Percentiles rank a stretch among this genome's conserved stretches.
phyloP scores from a whole-genome alignment of 2,113 vertebrate species.

The Dromaius novaehollandiae region DNA sequence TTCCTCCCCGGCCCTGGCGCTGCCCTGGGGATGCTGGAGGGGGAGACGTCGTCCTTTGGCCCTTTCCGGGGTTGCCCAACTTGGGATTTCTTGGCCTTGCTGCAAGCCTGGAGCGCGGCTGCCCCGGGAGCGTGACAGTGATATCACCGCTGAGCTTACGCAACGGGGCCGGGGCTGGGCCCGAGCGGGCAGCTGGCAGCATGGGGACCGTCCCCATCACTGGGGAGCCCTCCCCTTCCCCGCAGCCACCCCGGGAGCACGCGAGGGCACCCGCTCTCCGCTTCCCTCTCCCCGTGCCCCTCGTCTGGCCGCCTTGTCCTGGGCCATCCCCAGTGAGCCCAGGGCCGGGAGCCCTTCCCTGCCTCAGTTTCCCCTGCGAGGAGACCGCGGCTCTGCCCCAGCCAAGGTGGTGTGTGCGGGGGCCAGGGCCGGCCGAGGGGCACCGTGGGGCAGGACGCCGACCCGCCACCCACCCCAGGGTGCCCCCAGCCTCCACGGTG shows the following conservation, averaged over 20 bases:
- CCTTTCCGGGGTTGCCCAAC: slow-evolving; percentile 70
- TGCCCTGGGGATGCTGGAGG: too few relatives aligned
- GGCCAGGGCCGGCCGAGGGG: too few relatives aligned
- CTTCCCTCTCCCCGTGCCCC: too few relatives aligned
- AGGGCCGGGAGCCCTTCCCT: background rate
- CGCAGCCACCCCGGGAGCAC: too few relatives aligned
- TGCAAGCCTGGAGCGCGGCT: background rate
- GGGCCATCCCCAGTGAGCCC: too few relatives aligned
- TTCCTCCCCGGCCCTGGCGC: background rate
- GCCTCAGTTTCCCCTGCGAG: background rate
- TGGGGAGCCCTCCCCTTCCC: background rate
- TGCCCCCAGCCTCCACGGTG: too few relatives aligned
- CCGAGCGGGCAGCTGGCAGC: too few relatives aligned
- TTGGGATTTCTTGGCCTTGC: background rate
- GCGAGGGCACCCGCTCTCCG: too few relatives aligned
- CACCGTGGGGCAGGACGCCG: too few relatives aligned
- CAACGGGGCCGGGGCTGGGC: background rate
- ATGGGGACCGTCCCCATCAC: background rate
- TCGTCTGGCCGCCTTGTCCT: too few relatives aligned
- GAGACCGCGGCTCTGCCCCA: background rate
- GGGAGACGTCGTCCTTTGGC: background rate
- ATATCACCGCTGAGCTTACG: background rate
- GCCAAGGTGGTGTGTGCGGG: too few relatives aligned
- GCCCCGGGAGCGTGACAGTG: background rate
- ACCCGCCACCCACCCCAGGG: too few relatives aligned